Conservation (phyloP, 2,113 vertebrate species). For the Crotophaga sulcirostris region DNA sequence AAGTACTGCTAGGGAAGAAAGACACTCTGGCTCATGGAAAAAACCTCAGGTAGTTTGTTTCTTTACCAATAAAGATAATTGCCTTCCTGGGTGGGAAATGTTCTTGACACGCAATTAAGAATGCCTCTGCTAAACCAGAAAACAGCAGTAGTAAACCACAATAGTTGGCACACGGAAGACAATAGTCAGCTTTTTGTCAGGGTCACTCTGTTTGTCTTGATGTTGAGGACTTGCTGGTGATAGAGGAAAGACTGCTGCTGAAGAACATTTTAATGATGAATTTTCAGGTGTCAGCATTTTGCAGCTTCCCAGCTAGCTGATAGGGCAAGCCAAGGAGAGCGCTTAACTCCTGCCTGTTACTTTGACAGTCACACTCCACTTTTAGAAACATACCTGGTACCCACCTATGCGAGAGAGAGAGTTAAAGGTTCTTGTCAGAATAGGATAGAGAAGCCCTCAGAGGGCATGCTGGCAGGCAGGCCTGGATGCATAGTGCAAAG, state of each 20-base stretch:
- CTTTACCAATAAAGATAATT: background rate
- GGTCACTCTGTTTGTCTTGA: conserved; percentile 22
- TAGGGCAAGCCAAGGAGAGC: background rate
- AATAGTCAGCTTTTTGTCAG: conserved; percentile 50
- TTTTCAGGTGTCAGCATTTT: conserved; percentile 19
- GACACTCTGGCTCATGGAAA: background rate
- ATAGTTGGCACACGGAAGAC: conserved; percentile 1
- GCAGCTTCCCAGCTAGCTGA: background rate
- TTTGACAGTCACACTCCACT: accelerated
- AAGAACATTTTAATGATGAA: background rate
- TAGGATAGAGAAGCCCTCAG: background rate
- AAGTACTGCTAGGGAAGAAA: background rate
- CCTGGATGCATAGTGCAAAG: background rate
- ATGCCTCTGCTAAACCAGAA: background rate
- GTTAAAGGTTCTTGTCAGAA: background rate
- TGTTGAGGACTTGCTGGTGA: background rate
- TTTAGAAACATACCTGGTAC: background rate
- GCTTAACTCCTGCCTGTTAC: background rate
- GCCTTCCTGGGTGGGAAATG: background rate
- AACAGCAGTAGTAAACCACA: background rate
- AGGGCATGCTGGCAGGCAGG: no score
- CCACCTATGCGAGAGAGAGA: background rate
- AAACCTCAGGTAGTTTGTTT: background rate
- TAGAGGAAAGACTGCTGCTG: background rate
- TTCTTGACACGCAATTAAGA: conserved; percentile 19